Base-by-base conservation (phyloP, 2,888 invertebrate genomes). In the Xestia c-nigrum region DNA sequence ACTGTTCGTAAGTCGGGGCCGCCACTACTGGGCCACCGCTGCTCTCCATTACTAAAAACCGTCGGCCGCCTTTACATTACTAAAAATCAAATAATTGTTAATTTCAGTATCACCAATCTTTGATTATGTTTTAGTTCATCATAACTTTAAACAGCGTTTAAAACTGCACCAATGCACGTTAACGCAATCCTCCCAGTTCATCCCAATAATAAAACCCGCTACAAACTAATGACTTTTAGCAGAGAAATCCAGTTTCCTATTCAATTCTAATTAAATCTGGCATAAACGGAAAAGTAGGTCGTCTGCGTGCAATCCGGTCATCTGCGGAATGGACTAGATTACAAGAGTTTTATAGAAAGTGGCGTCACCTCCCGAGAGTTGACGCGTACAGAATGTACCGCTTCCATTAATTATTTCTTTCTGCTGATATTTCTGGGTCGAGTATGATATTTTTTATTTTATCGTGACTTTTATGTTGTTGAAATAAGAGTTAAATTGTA, bases 241-340 rank as follows among this genome's bases (percentile, higher is more conserved):
- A 87, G 76, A 80, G 68, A 83, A 88, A 81, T 55, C 75, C 71
- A 72, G 84, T 73, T 77, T 47, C 66, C 74, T 71, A 83, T 85
- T 89, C 82, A 81, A 78, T 84, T 88, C 86, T 88, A 88, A 89
- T 89, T 89, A 89, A 89, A 87, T 85, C 82, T 78, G 70, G 78
- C 70, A 80, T 81, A 81, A 76, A 77, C 70, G 72, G 71, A 63
- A 82, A 85, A 87, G 69, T 89, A 81, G 89, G 86, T 80, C 88
- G 69, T 47, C 86, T 86, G 87, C 89, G 85, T 87, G 71, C 84
- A 74, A 84, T 85, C 82, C 77, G 74, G 81, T 82, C 85, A 81
- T 83, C 84, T 81, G 69, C 70, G 76, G 75, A 87, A 87, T 81
- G 78, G 67, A 81, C 84, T 85, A 77, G 87, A 85, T 85, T 85